A percentile compares a stretch with the other conserved stretches of the same genome.
Evolutionary conservation across 2,888 invertebrate genomes (phyloP).

Genomic region (Folsomia manolachei): DNA sequence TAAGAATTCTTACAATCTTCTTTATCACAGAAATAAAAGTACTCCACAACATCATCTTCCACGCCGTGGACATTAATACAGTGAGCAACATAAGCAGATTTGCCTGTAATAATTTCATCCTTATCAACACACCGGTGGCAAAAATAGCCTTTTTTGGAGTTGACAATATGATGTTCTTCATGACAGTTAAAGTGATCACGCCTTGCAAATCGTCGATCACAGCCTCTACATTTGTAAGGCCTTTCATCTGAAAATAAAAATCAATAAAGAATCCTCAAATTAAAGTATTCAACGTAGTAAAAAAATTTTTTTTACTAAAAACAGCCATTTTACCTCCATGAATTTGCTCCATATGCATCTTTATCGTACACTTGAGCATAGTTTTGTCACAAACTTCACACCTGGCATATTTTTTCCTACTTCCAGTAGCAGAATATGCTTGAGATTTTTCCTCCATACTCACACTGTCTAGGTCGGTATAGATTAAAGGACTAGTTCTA

Average conservation of each 20-base stretch:
- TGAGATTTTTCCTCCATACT: background rate
- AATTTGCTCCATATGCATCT: slow-evolving; percentile 5
- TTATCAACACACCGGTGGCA: slow-evolving; percentile 10
- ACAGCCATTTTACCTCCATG: slow-evolving; percentile 4
- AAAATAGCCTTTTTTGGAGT: slow-evolving; percentile 2
- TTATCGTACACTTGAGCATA: background rate
- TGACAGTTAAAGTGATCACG: slow-evolving; percentile 2
- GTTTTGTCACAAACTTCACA: background rate
- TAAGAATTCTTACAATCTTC: slow-evolving; percentile 8
- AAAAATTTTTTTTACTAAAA: background rate
- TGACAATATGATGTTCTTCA: slow-evolving; percentile 7
- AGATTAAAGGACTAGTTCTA: background rate
- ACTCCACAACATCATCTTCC: slow-evolving; percentile 18
- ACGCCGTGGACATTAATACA: slow-evolving; percentile 1
- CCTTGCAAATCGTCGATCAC: slow-evolving; percentile 12
- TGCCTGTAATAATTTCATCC: background rate
- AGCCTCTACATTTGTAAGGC: slow-evolving; percentile 7
- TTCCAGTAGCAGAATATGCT: background rate
- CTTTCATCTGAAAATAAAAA: slow-evolving; percentile 5
- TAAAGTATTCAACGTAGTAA: background rate
- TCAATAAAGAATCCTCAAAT: background rate
- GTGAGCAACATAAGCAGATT: slow-evolving; percentile 1
- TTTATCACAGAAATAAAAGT: slow-evolving; percentile 13
- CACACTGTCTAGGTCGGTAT: background rate
- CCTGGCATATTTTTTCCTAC: background rate